Evolutionary conservation across 2,888 invertebrate species (phyloP).

Genomic region (Oxystoma pomonae): DNA sequence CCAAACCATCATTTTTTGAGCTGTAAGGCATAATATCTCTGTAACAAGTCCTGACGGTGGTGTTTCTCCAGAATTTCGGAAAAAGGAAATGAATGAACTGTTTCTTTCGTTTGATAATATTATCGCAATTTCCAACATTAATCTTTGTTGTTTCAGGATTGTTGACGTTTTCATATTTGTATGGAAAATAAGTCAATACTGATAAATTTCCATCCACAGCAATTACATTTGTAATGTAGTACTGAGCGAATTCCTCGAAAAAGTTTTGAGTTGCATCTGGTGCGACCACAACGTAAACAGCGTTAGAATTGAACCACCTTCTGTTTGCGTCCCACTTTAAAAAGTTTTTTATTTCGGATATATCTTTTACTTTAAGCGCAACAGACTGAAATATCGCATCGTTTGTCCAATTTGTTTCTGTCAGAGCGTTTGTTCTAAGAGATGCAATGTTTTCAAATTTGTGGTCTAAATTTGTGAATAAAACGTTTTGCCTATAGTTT

Average conservation of each 20-base stretch:
- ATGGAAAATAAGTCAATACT: conserved; percentile 9
- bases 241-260: neutral
- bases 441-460: neutral
- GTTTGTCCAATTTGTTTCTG: neutral
- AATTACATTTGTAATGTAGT: neutral
- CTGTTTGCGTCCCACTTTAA: neutral
- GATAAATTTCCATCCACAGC: neutral
- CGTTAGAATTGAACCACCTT: neutral
- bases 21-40: neutral
- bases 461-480: conserved; percentile 1
- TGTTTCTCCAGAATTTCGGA: neutral
- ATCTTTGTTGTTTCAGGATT: conserved; percentile 2
- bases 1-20: neutral
- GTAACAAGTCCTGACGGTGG: neutral
- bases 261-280: neutral
- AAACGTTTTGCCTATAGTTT: neutral
- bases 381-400: neutral
- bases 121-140: conserved; percentile 5
- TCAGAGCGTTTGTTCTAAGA: neutral
- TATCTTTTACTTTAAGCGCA: neutral
- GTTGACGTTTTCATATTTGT: conserved; percentile 8
- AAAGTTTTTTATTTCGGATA: neutral
- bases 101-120: too few relatives aligned
- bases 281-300: neutral
- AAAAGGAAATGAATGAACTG: too few relatives aligned